These are phyloP conservation scores for Toxotes jaculatrix DNA, from an alignment of 2,113 vertebrate genomes.

Conservation along the genomic window DNA sequence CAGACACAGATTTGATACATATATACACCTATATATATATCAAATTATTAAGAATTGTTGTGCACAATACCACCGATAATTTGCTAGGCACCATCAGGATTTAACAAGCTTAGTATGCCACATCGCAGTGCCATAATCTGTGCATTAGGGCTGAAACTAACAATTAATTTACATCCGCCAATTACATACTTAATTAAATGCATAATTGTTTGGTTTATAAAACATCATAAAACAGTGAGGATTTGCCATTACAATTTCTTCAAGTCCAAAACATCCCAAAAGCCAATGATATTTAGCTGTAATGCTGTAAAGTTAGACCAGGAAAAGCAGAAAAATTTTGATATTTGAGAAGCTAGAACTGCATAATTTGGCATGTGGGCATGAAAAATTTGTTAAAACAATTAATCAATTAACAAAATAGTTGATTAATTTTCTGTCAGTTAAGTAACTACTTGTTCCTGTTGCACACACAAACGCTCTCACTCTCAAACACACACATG, in stretches of 20 bases:
- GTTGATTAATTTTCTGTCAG: not conserved
- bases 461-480: slow-evolving; percentile 16
- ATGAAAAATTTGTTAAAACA: not conserved
- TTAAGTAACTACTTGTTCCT: not conserved
- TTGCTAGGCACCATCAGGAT: not conserved
- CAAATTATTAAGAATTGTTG: not conserved
- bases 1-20: not conserved
- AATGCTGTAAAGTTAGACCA: not conserved
- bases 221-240: not conserved
- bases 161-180: too few relatives aligned
- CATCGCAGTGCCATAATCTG: not conserved
- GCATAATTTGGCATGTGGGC: too few relatives aligned
- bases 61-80: not conserved
- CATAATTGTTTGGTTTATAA: not conserved
- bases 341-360: not conserved
- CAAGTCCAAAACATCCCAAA: not conserved
- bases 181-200: not conserved
- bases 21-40: not conserved
- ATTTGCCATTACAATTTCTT: not conserved
- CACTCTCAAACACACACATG: slow-evolving; percentile 2
- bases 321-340: not conserved
- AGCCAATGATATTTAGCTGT: not conserved
- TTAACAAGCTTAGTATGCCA: not conserved
- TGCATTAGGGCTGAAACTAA: not conserved
- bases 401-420: not conserved